Conservation (phyloP, 2,797 vertebrate genomes). For the Pelodytes ibericus region DNA sequence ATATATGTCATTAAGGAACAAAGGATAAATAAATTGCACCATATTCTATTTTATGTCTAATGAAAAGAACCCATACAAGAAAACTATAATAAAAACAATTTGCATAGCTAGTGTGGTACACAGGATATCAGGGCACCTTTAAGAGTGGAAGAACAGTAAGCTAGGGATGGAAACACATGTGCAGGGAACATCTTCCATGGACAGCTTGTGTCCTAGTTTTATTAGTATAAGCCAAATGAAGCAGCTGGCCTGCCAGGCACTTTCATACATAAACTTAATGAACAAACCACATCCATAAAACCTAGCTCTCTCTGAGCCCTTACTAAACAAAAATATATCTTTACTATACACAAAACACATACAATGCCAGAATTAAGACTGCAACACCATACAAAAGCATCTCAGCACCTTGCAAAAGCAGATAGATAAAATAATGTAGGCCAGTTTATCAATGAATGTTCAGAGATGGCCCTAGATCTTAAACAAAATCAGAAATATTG, state of each 20-base stretch:
- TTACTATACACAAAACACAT: not conserved
- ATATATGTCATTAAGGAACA: too few relatives aligned
- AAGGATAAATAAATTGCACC: too few relatives aligned
- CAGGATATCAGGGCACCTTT: not conserved
- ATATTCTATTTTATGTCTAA: too few relatives aligned
- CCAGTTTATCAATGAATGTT: too few relatives aligned
- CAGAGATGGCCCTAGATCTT: too few relatives aligned
- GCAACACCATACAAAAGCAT: too few relatives aligned
- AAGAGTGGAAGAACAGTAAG: not conserved
- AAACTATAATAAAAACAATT: too few relatives aligned
- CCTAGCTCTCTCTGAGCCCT: not conserved
- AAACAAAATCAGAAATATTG: too few relatives aligned
- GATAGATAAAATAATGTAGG: too few relatives aligned
- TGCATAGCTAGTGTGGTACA: not conserved
- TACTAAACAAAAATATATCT: not conserved
- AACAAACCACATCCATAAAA: not conserved
- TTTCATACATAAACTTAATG: not conserved
- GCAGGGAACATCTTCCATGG: not conserved
- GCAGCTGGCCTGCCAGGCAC: not conserved
- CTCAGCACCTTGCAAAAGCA: too few relatives aligned
- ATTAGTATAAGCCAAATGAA: not conserved
- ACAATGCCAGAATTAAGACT: too few relatives aligned
- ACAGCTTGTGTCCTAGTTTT: constrained; percentile 1
- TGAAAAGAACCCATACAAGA: too few relatives aligned
- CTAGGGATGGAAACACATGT: not conserved